These are phyloP conservation scores for Eupithecia dodoneata DNA, from an alignment of 2,888 invertebrate genomes.

Conservation along the genomic window DNA sequence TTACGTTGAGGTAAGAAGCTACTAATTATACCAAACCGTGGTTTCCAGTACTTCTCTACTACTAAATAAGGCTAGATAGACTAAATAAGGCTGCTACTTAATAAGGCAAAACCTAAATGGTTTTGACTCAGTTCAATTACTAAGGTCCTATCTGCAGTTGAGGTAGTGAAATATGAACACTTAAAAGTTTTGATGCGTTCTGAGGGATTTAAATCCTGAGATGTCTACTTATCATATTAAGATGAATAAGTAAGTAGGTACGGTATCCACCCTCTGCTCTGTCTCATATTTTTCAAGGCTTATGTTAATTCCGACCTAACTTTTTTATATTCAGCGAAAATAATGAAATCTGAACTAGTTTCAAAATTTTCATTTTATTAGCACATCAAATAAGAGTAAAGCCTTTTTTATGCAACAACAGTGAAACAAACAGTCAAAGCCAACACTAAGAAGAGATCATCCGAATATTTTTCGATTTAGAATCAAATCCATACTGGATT, in stretches of 20 bases:
- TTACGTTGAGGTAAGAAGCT: not conserved
- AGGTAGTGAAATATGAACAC: not conserved
- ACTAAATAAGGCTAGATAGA: too few species aligned
- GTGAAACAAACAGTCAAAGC: not conserved
- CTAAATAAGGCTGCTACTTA: too few species aligned
- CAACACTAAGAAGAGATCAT: not conserved
- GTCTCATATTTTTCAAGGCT: not conserved
- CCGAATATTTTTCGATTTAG: not conserved
- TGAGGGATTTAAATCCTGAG: not conserved
- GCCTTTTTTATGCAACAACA: not conserved
- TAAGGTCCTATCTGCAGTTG: not conserved
- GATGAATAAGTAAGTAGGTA: not conserved
- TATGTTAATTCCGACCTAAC: not conserved
- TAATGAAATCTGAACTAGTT: not conserved
- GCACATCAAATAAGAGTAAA: not conserved
- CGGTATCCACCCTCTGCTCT: not conserved
- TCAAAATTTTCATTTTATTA: not conserved
- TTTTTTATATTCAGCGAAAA: slow-evolving; percentile 3
- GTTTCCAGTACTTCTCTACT: too few species aligned
- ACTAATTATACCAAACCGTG: not conserved
- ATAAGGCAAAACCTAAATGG: not conserved
- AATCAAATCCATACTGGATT: not conserved
- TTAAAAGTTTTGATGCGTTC: not conserved
- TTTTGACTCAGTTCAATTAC: not conserved
- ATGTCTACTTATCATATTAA: not conserved